Conservation (phyloP, 2,888 invertebrate species). For the Dicranocentrus wangi region DNA sequence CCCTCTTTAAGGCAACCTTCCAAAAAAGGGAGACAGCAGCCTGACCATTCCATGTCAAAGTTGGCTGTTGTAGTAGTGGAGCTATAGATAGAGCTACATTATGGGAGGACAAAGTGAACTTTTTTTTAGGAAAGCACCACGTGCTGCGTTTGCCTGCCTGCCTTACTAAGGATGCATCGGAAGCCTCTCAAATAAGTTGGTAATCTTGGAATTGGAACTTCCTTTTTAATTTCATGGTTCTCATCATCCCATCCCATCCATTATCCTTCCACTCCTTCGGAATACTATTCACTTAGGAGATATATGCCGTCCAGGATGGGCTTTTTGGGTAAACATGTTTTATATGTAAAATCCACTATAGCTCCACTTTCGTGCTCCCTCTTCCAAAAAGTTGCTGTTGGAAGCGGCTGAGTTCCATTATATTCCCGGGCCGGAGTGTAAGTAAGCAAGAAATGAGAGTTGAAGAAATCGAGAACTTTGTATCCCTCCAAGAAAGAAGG, state of each 20-base stretch:
- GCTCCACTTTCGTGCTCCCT: too few relatives aligned
- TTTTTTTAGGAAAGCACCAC: constrained; percentile 8
- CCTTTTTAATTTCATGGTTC: constrained; percentile 71
- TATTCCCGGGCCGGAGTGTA: too few relatives aligned
- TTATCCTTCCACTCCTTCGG: constrained; percentile 58
- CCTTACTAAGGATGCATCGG: constrained; percentile 62
- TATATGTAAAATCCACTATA: background rate
- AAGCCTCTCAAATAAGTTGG: constrained; percentile 64
- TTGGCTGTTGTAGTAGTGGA: too few relatives aligned
- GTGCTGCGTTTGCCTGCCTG: too few relatives aligned
- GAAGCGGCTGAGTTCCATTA: too few relatives aligned
- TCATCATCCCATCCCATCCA: constrained; percentile 67
- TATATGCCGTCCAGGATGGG: too few relatives aligned
- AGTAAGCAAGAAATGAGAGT: too few relatives aligned
- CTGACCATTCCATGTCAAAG: constrained; percentile 63
- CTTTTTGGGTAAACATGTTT: background rate
- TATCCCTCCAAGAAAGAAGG: background rate
- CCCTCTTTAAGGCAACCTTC: constrained; percentile 38
- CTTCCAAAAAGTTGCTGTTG: too few relatives aligned
- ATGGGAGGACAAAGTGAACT: background rate
- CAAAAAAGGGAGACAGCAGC: constrained; percentile 56
- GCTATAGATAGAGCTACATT: too few relatives aligned
- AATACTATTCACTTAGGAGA: constrained; percentile 26
- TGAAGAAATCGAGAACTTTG: background rate
- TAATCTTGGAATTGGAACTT: constrained; percentile 69